Conservation (phyloP, 2,113 vertebrate species). For the Hiodon tergisus region DNA sequence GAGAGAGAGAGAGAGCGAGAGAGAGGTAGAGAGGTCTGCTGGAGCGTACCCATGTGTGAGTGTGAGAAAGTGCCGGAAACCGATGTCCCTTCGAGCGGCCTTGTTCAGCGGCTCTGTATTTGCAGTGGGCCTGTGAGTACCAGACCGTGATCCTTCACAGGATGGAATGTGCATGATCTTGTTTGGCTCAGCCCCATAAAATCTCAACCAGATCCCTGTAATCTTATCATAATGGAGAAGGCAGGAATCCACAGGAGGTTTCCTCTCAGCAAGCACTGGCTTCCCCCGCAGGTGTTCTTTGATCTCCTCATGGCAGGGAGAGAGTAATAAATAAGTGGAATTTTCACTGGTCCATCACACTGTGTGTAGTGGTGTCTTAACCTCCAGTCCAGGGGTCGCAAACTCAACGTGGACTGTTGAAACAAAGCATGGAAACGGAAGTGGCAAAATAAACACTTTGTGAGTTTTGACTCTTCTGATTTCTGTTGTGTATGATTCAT, state of each 20-base stretch:
- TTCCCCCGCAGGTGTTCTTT: constrained; percentile 45
- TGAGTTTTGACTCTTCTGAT: neutral
- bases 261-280: constrained; percentile 43
- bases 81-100: no score
- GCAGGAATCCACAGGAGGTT: constrained; percentile 38
- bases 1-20: neutral
- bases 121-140: neutral
- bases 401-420: constrained; percentile 29
- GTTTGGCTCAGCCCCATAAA: constrained; percentile 38
- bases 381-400: constrained; percentile 33
- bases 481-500: neutral
- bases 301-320: constrained; percentile 35
- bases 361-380: constrained; percentile 24
- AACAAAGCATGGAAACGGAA: constrained; percentile 22
- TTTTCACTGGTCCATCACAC: constrained; percentile 29
- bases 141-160: neutral
- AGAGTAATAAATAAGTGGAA: constrained; percentile 41
- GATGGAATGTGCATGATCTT: constrained; percentile 28
- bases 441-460: neutral
- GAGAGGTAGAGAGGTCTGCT: neutral
- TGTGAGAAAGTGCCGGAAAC: no score
- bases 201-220: constrained; percentile 38
- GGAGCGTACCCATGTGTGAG: neutral
- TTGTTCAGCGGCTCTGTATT: no score
- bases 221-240: constrained; percentile 42